These are phyloP conservation scores for Erpobdella octoculata DNA, from an alignment of 2,888 invertebrate species.

Conservation along the genomic window DNA sequence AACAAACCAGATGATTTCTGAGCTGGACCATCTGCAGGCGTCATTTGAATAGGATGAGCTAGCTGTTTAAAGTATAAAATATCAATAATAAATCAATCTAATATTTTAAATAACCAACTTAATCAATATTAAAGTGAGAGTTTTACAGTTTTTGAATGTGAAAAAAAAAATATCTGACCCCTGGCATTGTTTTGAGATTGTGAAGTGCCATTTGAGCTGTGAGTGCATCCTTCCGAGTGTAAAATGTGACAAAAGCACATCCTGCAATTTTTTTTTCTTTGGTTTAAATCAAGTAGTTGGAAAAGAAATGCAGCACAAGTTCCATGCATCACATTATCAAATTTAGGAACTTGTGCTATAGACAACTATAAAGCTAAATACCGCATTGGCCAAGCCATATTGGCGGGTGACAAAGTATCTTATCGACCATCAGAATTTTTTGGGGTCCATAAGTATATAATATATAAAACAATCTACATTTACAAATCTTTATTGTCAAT, in stretches of 20 bases:
- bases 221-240: slow-evolving; percentile 28
- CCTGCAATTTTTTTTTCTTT: too few relatives aligned
- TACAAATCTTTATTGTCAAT: too few relatives aligned
- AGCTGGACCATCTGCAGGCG: slow-evolving; percentile 30
- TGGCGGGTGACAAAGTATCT: too few relatives aligned
- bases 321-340: too few relatives aligned
- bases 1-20: slow-evolving; percentile 17
- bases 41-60: slow-evolving; percentile 32
- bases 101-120: neutral
- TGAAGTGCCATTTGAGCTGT: slow-evolving; percentile 31
- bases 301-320: too few relatives aligned
- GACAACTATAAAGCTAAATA: too few relatives aligned
- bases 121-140: neutral
- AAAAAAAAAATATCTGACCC: slow-evolving; percentile 7
- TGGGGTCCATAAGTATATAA: too few relatives aligned
- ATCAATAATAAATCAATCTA: neutral
- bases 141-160: neutral
- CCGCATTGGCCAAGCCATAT: too few relatives aligned
- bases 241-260: slow-evolving; percentile 31
- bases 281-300: too few relatives aligned
- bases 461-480: too few relatives aligned
- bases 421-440: too few relatives aligned
- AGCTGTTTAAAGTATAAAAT: slow-evolving; percentile 8
- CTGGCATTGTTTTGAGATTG: slow-evolving; percentile 30
- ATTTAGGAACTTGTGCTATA: too few relatives aligned